Conservation (phyloP, 2,888 invertebrate species). For the Eupithecia tripunctaria region DNA sequence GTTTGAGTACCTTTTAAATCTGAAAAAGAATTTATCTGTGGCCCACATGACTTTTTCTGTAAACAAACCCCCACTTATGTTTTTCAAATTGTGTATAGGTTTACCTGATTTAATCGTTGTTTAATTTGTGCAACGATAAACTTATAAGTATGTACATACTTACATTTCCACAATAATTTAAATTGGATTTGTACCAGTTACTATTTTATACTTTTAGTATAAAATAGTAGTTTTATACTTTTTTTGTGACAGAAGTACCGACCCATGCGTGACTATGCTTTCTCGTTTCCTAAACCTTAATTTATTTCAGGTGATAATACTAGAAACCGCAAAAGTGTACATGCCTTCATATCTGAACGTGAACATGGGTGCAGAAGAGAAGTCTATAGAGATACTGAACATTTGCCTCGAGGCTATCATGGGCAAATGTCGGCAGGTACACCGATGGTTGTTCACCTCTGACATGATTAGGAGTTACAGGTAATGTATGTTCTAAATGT, state of each 20-base stretch:
- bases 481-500: too few species aligned
- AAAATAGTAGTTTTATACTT: too few species aligned
- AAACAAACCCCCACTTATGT: not conserved
- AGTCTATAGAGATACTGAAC: conserved; percentile 95
- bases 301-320: conserved; percentile 87
- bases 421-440: conserved; percentile 92
- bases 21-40: not conserved
- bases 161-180: too few species aligned
- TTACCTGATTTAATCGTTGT: not conserved
- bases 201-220: too few species aligned
- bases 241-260: too few species aligned
- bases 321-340: conserved; percentile 96
- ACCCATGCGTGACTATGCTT: not conserved
- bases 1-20: too few species aligned
- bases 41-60: not conserved
- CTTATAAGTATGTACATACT: too few species aligned
- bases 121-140: not conserved
- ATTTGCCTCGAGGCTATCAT: conserved; percentile 91
- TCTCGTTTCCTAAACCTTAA: not conserved
- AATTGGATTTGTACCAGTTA: too few species aligned
- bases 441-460: conserved; percentile 97
- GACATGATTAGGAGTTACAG: conserved; percentile 94
- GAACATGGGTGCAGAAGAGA: conserved; percentile 96
- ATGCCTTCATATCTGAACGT: conserved; percentile 98
- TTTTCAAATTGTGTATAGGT: not conserved